Evolutionary conservation across 2,888 invertebrate genomes (phyloP).

Genomic region (Molorchus minor): DNA sequence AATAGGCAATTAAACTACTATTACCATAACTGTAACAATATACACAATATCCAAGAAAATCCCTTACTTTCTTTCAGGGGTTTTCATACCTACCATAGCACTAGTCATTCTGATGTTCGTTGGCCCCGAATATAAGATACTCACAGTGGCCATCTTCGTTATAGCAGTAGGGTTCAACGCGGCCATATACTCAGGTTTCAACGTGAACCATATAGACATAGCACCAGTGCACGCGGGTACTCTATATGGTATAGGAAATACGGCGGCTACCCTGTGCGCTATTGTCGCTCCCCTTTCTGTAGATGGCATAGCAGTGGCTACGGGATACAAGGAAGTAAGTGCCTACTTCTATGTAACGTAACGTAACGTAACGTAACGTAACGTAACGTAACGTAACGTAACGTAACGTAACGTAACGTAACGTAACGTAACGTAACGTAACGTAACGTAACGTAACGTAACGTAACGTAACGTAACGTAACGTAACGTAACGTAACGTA

Average conservation of each 20-base stretch:
- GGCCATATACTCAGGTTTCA: slow-evolving; percentile 78
- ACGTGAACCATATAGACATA: slow-evolving; percentile 84
- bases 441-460: too few species aligned
- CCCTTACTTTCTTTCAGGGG: slow-evolving; percentile 55
- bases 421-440: too few species aligned
- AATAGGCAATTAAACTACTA: too few species aligned
- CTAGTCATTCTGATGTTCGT: slow-evolving; percentile 69
- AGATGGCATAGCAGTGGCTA: slow-evolving; percentile 55
- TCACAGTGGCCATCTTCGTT: slow-evolving; percentile 74
- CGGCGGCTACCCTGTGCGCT: slow-evolving; percentile 78
- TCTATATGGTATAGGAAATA: slow-evolving; percentile 86
- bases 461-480: too few species aligned
- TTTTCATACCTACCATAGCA: slow-evolving; percentile 71
- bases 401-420: too few species aligned
- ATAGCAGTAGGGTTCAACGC: slow-evolving; percentile 80
- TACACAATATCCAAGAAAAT: background rate
- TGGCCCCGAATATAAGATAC: slow-evolving; percentile 61
- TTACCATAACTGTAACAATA: too few species aligned
- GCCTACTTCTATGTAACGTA: too few species aligned
- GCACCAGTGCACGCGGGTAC: slow-evolving; percentile 86
- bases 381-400: too few species aligned
- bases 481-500: too few species aligned
- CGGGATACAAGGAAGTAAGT: slow-evolving; percentile 69
- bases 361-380: too few species aligned
- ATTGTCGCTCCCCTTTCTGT: slow-evolving; percentile 81